phyloP scores from a whole-genome alignment of 2,797 vertebrate species.

The Moxostoma hubbsi region DNA sequence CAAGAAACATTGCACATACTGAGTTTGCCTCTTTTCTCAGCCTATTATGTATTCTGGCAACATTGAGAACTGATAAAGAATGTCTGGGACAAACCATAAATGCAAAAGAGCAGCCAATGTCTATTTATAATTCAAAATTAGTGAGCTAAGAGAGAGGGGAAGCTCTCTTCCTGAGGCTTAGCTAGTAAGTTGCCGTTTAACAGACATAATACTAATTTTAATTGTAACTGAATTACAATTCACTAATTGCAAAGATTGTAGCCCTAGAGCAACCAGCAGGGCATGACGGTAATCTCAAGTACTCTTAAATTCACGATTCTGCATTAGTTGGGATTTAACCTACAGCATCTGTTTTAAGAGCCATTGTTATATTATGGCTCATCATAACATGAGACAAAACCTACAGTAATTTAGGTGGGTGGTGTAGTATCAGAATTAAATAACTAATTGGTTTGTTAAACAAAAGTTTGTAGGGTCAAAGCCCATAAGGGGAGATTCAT shows the following conservation, averaged over 20 bases:
- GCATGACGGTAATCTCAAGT: slow-evolving; percentile 12
- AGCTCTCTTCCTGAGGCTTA: background rate
- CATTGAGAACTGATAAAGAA: background rate
- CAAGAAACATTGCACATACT: background rate
- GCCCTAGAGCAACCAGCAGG: slow-evolving; percentile 21
- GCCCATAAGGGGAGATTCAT: background rate
- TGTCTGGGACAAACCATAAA: background rate
- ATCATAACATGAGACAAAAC: background rate
- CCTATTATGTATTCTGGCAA: background rate
- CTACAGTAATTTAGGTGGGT: too few relatives aligned
- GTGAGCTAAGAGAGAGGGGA: background rate
- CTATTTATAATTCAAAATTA: slow-evolving; percentile 18
- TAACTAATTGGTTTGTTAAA: background rate
- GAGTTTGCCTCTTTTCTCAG: background rate
- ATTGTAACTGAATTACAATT: background rate
- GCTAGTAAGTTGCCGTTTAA: slow-evolving; percentile 1
- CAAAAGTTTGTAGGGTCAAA: background rate
- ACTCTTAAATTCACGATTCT: background rate
- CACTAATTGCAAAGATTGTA: slow-evolving; percentile 9
- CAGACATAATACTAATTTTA: background rate
- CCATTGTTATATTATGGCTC: background rate
- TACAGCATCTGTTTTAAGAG: background rate
- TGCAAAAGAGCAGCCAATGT: slow-evolving; percentile 6
- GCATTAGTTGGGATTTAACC: background rate
- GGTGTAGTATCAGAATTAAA: background rate